These are phyloP conservation scores for Chrysina gloriosa DNA, from an alignment of 2,888 invertebrate species.

Conservation along the genomic window DNA sequence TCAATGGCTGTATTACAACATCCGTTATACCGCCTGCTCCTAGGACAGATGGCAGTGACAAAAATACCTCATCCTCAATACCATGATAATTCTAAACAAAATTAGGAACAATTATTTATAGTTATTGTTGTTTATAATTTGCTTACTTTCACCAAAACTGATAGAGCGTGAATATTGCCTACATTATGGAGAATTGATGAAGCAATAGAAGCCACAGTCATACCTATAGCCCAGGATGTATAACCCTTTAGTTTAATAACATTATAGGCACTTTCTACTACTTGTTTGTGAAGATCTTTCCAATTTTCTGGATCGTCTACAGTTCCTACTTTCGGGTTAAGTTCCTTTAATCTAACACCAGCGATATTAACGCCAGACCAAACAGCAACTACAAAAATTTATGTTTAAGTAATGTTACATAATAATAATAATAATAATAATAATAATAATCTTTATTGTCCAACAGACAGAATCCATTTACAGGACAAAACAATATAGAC, in stretches of 20 bases:
- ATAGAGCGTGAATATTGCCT: constrained; percentile 81
- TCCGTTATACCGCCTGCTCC: constrained; percentile 78
- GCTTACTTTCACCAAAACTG: constrained; percentile 78
- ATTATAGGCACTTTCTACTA: constrained; percentile 88
- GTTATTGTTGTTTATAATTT: not conserved
- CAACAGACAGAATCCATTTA: too few species aligned
- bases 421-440: too few species aligned
- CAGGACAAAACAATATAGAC: too few species aligned
- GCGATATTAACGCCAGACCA: constrained; percentile 96
- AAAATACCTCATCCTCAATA: constrained; percentile 83
- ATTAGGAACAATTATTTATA: not conserved
- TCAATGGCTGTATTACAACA: constrained; percentile 79
- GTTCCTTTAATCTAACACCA: constrained; percentile 83
- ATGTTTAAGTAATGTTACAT: not conserved
- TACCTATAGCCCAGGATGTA: constrained; percentile 91
- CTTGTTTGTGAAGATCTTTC: constrained; percentile 82
- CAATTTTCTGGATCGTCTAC: constrained; percentile 82
- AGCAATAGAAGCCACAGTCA: constrained; percentile 80
- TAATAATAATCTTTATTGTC: too few species aligned
- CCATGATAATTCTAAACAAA: constrained; percentile 80
- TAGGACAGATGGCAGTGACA: constrained; percentile 87
- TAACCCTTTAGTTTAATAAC: constrained; percentile 90
- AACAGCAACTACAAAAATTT: constrained; percentile 76
- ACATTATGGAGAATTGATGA: constrained; percentile 69
- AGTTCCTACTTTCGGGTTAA: constrained; percentile 80